Conservation (phyloP, 37 sponge, comb jelly and placozoan species). For the Chondrilla cf. caribensis region DNA sequence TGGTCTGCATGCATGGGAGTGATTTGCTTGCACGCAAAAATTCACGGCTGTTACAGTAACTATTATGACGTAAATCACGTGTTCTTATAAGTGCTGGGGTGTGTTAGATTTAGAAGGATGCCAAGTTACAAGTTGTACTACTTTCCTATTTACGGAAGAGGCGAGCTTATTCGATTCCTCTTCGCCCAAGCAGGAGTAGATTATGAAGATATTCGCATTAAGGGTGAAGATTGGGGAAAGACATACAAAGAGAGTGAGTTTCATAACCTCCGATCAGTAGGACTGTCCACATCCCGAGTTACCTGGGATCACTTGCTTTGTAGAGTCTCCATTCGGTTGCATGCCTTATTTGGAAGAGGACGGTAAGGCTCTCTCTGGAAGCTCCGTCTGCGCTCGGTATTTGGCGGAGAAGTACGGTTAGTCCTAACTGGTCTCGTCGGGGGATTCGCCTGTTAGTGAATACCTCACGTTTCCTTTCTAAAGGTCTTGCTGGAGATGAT, state of each 20-base stretch:
- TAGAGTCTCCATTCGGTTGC: slow-evolving; percentile 35
- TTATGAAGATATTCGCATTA: slow-evolving; percentile 23
- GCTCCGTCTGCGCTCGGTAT: slow-evolving; percentile 26
- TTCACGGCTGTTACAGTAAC: no score
- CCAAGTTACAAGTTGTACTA: slow-evolving; percentile 33
- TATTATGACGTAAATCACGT: no score
- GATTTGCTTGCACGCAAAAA: no score
- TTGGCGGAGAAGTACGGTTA: slow-evolving; percentile 52
- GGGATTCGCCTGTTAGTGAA: no score
- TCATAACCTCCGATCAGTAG: neutral
- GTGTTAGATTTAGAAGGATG: neutral
- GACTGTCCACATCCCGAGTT: no score
- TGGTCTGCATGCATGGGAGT: no score
- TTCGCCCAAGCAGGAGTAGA: slow-evolving; percentile 28
- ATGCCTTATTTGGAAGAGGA: slow-evolving; percentile 60
- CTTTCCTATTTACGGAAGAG: slow-evolving; percentile 14
- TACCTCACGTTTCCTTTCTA: neutral
- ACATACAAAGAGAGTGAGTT: slow-evolving; percentile 10
- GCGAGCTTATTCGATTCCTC: slow-evolving; percentile 10
- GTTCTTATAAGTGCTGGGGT: neutral
- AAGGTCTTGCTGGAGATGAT: slow-evolving; percentile 57
- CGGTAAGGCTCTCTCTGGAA: slow-evolving; percentile 45
- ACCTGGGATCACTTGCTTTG: no score
- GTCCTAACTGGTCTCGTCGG: neutral
- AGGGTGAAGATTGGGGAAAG: slow-evolving; percentile 11